Evolutionary conservation across 2,888 invertebrate genomes (phyloP).

Genomic region (Cheilosia urbana): DNA sequence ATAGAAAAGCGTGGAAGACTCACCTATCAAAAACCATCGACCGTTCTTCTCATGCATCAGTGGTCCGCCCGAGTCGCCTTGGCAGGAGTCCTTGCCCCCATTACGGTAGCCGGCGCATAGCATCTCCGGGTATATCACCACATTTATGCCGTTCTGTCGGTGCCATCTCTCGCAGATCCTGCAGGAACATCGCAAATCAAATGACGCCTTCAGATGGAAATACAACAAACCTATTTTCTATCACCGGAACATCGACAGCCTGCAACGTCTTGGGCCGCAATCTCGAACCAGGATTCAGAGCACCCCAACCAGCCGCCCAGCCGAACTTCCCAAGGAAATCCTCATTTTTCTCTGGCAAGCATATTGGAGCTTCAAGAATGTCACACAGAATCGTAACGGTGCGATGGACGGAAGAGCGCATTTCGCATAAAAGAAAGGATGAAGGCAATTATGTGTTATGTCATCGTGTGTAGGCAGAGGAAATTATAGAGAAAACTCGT

Average conservation of each 20-base stretch:
- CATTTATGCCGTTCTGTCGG: conserved; percentile 86
- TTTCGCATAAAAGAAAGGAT: conserved; percentile 30
- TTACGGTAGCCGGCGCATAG: conserved; percentile 96
- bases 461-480: neutral
- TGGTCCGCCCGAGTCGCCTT: conserved; percentile 90
- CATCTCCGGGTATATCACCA: conserved; percentile 96
- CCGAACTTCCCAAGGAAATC: conserved; percentile 96
- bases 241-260: conserved; percentile 96
- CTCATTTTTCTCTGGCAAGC: conserved; percentile 94
- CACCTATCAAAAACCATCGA: conserved; percentile 92
- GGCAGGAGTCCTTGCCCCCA: conserved; percentile 89
- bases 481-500: conserved; percentile 44
- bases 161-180: conserved; percentile 87
- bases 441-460: conserved; percentile 28
- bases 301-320: conserved; percentile 97
- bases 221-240: conserved; percentile 89
- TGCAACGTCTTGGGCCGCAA: conserved; percentile 94
- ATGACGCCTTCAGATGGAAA: neutral
- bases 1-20: conserved; percentile 20
- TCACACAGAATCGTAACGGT: neutral
- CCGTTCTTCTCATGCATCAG: conserved; percentile 94
- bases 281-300: conserved; percentile 92
- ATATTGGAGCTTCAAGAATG: conserved; percentile 89
- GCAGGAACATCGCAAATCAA: neutral
- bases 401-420: neutral